A percentile compares a stretch with the other conserved stretches of the same genome.
phyloP scores from a whole-genome alignment of 2,888 invertebrate species.

The Graphium colonna region DNA sequence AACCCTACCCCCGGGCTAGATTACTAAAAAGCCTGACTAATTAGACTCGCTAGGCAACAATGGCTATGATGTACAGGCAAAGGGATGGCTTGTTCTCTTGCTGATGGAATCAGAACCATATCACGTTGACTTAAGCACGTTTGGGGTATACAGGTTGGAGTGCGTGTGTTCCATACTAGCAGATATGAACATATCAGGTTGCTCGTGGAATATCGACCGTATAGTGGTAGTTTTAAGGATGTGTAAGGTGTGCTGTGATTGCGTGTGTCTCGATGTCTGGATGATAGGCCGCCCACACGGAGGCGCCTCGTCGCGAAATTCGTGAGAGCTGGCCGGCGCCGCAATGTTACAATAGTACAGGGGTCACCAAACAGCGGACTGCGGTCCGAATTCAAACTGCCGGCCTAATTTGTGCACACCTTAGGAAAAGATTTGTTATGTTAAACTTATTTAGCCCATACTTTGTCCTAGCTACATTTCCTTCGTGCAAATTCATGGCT shows the following conservation, averaged over 20 bases:
- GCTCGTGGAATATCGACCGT: slow-evolving; percentile 39
- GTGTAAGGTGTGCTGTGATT: slow-evolving; percentile 38
- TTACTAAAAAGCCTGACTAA: slow-evolving; percentile 77
- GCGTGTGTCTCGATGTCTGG: slow-evolving; percentile 66
- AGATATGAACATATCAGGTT: not conserved
- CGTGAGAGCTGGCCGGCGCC: slow-evolving; percentile 70
- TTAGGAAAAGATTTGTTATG: no score
- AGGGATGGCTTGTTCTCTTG: slow-evolving; percentile 34
- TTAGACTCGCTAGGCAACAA: slow-evolving; percentile 76
- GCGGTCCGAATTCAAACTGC: no score
- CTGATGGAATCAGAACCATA: no score
- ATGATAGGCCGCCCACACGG: slow-evolving; percentile 73
- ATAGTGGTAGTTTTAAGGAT: slow-evolving; percentile 38
- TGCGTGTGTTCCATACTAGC: slow-evolving; percentile 25
- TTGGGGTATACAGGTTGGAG: no score
- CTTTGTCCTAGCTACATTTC: no score
- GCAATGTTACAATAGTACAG: slow-evolving; percentile 47
- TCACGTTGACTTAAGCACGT: no score
- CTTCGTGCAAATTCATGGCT: no score
- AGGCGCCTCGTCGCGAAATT: slow-evolving; percentile 73
- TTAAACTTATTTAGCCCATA: no score
- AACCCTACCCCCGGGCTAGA: slow-evolving; percentile 61
- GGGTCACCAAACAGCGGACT: no score
- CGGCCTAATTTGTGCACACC: no score
- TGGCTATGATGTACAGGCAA: slow-evolving; percentile 39